These are phyloP conservation scores for Aphodius granarius DNA, from an alignment of 2,888 invertebrate genomes.

Conservation along the genomic window DNA sequence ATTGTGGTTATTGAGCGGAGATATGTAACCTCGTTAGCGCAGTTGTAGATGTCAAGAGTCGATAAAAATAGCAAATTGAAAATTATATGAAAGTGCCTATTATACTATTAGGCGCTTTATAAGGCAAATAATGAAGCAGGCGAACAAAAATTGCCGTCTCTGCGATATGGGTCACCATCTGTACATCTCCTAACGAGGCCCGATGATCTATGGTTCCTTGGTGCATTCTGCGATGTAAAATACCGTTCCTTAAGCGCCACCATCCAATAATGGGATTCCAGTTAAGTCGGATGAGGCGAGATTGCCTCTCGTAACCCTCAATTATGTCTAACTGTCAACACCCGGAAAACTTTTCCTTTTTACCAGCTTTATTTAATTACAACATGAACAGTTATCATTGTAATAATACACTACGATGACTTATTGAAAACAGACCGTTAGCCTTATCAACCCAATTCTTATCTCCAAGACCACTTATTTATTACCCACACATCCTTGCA, in stretches of 20 bases:
- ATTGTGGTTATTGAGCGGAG: not conserved
- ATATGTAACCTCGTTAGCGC: not conserved
- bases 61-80: not conserved
- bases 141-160: not conserved
- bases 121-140: not conserved
- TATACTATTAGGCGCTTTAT: not conserved
- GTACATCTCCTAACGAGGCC: not conserved
- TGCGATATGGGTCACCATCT: not conserved
- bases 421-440: not conserved
- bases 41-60: not conserved
- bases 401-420: not conserved
- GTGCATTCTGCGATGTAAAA: not conserved
- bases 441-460: not conserved
- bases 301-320: not conserved
- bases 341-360: not conserved
- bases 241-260: not conserved
- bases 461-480: not conserved
- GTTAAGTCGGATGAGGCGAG: not conserved
- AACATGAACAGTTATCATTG: not conserved
- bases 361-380: not conserved
- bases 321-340: not conserved
- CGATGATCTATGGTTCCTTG: not conserved
- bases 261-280: not conserved
- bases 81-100: not conserved
- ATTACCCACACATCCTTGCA: not conserved